Evolutionary conservation across 1,140 invertebrate species (phyloP), one percentile per base, ranked within the genome.

Genomic region (Choristoneura fumiferana): DNA sequence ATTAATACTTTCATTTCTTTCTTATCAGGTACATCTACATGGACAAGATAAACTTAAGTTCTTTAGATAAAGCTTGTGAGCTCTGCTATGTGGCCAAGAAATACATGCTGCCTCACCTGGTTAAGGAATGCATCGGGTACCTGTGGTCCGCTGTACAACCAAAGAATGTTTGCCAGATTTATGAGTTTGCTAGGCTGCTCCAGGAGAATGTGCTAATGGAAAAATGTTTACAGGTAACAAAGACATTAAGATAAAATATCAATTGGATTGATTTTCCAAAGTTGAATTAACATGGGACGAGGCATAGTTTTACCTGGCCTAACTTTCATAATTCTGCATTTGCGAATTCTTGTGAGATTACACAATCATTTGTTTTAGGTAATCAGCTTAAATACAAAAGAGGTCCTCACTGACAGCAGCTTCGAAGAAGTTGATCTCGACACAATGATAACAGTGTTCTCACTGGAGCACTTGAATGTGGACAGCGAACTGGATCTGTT

Each of bases 51-150:
- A 93, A 94, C 62, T 91, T 96, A 8, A 91, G 91, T 54, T 95
- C 94, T 5, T 96, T 96, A 77, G 95, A 96, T 67, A 93, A 96
- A 72, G 95, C 95, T 0, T 96, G 95, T 84, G 95, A 96, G 66
- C 84, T 96, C 9, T 96, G 95, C 78, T 96, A 96, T 82, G 95
- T 94, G 56, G 95, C 95, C 9, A 96, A 96, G 71, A 97, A 97
- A 70, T 97, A 96, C 70, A 95, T 96, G 94, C 74, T 97, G 13
- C 95, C 95, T 0, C 92, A 93, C 80, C 88, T 97, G 4, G 94
- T 96, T 0, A 93, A 95, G 59, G 92, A 95, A 70, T 97, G 96
- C 74, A 96, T 94, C 0, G 92, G 93, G 58, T 96, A 93, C 78
- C 86, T 96, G 22, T 95, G 94, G 94, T 93, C 92, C 0, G 94